Evolutionary conservation across 2,797 vertebrate genomes (phyloP).

Genomic region (Clarias pachynema): DNA sequence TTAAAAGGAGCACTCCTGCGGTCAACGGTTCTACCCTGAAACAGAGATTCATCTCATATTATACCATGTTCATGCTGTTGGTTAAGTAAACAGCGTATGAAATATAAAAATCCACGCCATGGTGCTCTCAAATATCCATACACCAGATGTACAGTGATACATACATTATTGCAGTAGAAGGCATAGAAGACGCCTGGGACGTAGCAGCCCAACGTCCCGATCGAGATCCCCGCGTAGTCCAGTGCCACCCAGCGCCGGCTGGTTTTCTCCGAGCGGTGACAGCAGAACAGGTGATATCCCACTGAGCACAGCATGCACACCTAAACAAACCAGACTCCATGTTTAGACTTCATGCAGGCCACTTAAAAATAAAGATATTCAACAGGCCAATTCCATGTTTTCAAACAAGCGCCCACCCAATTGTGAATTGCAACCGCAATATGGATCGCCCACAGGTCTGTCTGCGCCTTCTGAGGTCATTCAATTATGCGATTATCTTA

Average conservation of each 20-base stretch:
- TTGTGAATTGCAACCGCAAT: slow-evolving; percentile 13
- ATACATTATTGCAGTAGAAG: slow-evolving; percentile 93
- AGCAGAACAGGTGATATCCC: slow-evolving; percentile 96
- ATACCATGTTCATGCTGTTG: background rate
- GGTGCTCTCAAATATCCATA: background rate
- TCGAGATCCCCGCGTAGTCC: slow-evolving; percentile 95
- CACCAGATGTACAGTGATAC: slow-evolving; percentile 55
- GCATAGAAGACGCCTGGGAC: slow-evolving; percentile 97
- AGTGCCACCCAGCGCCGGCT: slow-evolving; percentile 93
- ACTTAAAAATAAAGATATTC: slow-evolving; percentile 8
- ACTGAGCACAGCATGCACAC: slow-evolving; percentile 98
- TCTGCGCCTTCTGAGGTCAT: background rate
- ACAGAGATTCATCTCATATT: too few relatives aligned
- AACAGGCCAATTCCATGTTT: slow-evolving; percentile 4
- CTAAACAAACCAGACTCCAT: slow-evolving; percentile 64
- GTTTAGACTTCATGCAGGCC: background rate
- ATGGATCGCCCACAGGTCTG: slow-evolving; percentile 32
- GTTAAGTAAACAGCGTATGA: background rate
- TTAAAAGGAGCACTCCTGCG: background rate
- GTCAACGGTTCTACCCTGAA: background rate
- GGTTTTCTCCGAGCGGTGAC: slow-evolving; percentile 94
- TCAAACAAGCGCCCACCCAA: slow-evolving; percentile 29
- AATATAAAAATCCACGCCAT: background rate
- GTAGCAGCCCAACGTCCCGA: slow-evolving; percentile 96
- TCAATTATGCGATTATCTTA: slow-evolving; percentile 19